Evolutionary conservation across 2,113 vertebrate genomes (phyloP).

Genomic region (Odocoileus hemionus): DNA sequence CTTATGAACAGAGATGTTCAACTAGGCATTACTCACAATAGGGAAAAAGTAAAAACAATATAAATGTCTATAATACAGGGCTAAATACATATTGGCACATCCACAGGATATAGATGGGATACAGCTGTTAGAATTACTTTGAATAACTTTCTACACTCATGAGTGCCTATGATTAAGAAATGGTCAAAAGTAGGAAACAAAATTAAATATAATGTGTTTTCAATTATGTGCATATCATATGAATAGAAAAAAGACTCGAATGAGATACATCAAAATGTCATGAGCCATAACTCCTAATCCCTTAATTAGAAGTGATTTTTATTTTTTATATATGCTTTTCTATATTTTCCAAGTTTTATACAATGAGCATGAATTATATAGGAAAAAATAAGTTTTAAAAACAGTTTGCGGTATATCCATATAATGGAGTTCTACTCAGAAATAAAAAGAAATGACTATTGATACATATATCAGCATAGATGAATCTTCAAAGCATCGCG

Average conservation of each 20-base stretch:
- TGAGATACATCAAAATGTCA: background rate
- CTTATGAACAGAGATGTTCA: background rate
- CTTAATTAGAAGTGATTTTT: background rate
- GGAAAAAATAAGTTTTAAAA: background rate
- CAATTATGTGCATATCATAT: background rate
- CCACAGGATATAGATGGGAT: background rate
- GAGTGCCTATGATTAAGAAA: background rate
- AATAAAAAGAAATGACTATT: background rate
- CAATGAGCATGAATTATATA: background rate
- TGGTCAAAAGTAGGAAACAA: constrained; percentile 6
- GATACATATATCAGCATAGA: background rate
- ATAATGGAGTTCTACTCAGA: background rate
- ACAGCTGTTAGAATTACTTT: constrained; percentile 19
- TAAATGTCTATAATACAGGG: background rate
- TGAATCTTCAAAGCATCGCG: background rate
- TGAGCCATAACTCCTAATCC: background rate
- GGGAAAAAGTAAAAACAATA: background rate
- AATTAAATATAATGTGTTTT: background rate
- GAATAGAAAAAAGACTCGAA: background rate
- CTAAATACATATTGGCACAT: background rate
- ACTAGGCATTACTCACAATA: background rate
- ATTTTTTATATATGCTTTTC: background rate
- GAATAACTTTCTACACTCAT: background rate
- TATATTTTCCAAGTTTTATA: background rate
- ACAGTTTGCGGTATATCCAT: background rate